A percentile compares a stretch with the other conserved stretches of the same genome.
Conservation (phyloP, 2,797 vertebrate species). For the Synaphobranchus kaupii region DNA sequence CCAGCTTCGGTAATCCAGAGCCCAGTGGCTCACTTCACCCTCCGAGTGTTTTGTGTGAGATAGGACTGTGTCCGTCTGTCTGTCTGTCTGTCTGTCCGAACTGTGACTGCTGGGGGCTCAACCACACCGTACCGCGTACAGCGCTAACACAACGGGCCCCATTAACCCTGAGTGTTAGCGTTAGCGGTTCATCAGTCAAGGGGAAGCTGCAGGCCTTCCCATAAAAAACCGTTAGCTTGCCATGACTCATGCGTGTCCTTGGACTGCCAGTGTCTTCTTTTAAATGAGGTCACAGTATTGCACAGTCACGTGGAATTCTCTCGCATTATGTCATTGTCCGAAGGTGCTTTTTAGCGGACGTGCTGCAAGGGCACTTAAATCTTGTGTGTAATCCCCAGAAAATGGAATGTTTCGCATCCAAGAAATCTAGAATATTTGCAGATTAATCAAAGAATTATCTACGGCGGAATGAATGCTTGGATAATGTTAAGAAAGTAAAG, state of each 20-base stretch:
- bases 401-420: conserved; percentile 22
- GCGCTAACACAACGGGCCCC: neutral
- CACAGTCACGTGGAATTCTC: neutral
- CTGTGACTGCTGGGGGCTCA: neutral
- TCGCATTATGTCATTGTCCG: neutral
- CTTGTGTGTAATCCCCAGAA: neutral
- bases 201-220: neutral
- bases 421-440: conserved; percentile 22
- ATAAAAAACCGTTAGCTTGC: neutral
- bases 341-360: neutral
- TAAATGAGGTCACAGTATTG: neutral
- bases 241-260: neutral
- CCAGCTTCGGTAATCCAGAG: neutral
- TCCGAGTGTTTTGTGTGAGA: neutral
- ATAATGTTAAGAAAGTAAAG: conserved; percentile 28
- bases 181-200: neutral
- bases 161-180: neutral
- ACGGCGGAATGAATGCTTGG: neutral
- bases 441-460: neutral
- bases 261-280: neutral
- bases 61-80: neutral
- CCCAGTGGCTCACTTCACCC: neutral
- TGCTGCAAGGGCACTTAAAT: neutral
- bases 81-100: neutral
- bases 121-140: neutral